Percentiles rank a stretch among this genome's conserved stretches.
Conservation (phyloP, 2,797 vertebrate species). For the Spinus pinus region DNA sequence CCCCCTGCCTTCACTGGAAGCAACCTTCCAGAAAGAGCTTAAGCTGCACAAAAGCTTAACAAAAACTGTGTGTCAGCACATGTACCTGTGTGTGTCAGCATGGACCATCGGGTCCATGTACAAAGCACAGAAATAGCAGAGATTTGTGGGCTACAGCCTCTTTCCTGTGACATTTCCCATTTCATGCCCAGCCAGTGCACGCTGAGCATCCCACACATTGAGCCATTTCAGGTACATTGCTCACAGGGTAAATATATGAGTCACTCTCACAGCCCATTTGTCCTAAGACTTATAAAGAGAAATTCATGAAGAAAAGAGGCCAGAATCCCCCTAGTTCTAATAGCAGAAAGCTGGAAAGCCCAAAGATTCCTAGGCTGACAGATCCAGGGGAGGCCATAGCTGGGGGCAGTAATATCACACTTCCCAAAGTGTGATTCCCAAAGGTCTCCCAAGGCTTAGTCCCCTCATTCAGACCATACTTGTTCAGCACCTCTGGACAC, state of each 20-base stretch:
- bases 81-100: not conserved
- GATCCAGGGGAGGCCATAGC: not conserved
- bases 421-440: not conserved
- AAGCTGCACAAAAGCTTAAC: not conserved
- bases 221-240: not conserved
- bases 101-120: not conserved
- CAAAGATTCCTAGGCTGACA: fast-evolving
- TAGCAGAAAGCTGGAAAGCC: not conserved
- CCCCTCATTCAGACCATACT: not conserved
- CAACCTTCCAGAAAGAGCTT: not conserved
- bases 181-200: not conserved
- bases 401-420: not conserved
- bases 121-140: not conserved
- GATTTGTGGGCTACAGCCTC: not conserved
- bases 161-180: not conserved
- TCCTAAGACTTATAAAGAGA: not conserved
- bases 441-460: not conserved
- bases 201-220: not conserved
- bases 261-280: not conserved
- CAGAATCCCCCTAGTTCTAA: not conserved
- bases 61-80: not conserved
- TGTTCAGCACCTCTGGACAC: not conserved
- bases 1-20: not conserved
- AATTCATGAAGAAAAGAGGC: not conserved
- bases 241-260: not conserved